Evolutionary conservation across 2,113 vertebrate species (phyloP).

Genomic region (Agapornis roseicollis): DNA sequence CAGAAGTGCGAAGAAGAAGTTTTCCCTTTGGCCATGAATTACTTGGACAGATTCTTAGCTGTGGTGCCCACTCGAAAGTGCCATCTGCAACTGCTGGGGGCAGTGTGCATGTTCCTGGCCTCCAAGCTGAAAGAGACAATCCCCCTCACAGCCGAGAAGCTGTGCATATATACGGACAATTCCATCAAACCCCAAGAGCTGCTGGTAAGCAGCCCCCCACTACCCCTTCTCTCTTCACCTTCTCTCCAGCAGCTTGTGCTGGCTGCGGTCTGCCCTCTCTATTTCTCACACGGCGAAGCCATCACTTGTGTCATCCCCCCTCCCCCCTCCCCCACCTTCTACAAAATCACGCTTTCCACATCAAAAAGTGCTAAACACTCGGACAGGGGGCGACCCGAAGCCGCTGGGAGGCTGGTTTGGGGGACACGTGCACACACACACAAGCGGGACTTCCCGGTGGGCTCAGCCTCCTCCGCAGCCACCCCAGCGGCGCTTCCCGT

Average conservation of each 20-base stretch:
- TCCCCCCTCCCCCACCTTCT: background rate
- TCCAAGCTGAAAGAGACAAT: slow-evolving; percentile 97
- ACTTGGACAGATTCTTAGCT: slow-evolving; percentile 95
- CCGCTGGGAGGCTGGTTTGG: background rate
- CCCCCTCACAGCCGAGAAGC: slow-evolving; percentile 93
- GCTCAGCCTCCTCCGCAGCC: background rate
- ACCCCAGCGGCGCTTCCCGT: background rate
- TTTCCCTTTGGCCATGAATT: slow-evolving; percentile 97
- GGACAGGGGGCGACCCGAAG: background rate
- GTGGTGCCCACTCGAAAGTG: slow-evolving; percentile 92
- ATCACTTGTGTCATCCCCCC: background rate
- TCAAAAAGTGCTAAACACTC: background rate
- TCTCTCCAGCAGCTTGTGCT: background rate
- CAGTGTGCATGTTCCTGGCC: slow-evolving; percentile 97
- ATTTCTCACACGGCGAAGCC: background rate
- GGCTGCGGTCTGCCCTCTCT: background rate
- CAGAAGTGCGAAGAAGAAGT: slow-evolving; percentile 98
- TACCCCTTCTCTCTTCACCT: background rate
- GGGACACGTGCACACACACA: background rate
- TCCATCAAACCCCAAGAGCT: slow-evolving; percentile 93
- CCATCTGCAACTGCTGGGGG: slow-evolving; percentile 93
- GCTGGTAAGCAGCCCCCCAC: slow-evolving; percentile 84
- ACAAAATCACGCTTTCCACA: background rate
- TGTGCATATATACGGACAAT: slow-evolving; percentile 97
- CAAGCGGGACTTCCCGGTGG: background rate